A percentile compares a stretch with the other conserved stretches of the same genome.
Conservation (phyloP, 2,888 invertebrate genomes). For the Caenorhabditis sp. region DNA sequence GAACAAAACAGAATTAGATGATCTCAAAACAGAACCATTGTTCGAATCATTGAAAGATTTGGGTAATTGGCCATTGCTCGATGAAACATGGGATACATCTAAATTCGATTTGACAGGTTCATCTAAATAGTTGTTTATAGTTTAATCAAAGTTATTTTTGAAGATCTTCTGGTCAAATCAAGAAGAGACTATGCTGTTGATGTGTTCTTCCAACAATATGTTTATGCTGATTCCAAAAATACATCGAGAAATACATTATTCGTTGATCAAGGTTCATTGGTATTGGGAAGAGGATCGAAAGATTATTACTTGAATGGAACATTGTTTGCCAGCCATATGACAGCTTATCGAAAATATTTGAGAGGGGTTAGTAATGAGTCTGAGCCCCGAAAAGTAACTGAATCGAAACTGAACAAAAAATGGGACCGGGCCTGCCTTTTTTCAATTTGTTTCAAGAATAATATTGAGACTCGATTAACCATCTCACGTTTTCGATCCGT, state of each 20-base stretch:
- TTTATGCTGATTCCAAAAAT: slow-evolving; percentile 68
- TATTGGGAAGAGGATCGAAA: slow-evolving; percentile 61
- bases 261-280: slow-evolving; percentile 65
- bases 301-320: slow-evolving; percentile 70
- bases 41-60: slow-evolving; percentile 51
- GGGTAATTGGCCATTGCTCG: slow-evolving; percentile 65
- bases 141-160: background rate
- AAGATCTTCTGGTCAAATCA: slow-evolving; percentile 37
- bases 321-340: slow-evolving; percentile 65
- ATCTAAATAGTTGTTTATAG: background rate
- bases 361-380: slow-evolving; percentile 39
- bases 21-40: slow-evolving; percentile 52
- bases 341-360: slow-evolving; percentile 65
- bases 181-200: slow-evolving; percentile 55
- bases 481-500: too few species aligned
- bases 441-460: too few species aligned
- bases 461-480: too few species aligned
- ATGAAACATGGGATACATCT: slow-evolving; percentile 26
- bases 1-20: slow-evolving; percentile 58
- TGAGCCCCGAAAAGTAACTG: too few species aligned
- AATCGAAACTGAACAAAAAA: too few species aligned
- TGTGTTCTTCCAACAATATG: slow-evolving; percentile 68
- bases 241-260: slow-evolving; percentile 54
- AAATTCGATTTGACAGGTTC: slow-evolving; percentile 41
- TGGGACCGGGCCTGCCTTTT: too few species aligned